Evolutionary conservation across 2,113 vertebrate genomes (phyloP), one percentile per base, ranked within the genome.

Genomic region (Malurus cyaneus): DNA sequence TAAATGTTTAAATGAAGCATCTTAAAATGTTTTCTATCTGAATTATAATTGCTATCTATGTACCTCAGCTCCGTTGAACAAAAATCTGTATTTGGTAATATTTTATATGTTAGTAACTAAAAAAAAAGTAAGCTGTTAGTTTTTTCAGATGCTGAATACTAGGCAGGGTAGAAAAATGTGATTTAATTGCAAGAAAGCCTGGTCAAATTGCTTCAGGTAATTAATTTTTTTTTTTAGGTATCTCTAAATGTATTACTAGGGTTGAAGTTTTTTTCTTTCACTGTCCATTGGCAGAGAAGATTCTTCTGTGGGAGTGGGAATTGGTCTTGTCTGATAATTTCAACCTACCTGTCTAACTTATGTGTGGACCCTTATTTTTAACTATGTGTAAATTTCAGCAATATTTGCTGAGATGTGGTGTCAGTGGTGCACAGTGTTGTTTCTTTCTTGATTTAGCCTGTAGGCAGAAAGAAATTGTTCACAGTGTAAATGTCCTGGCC

Each of bases 371-470:
- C 19, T 52, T 60, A 28, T 46, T 70, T 74, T 76, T n/a, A 57
- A 57, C 17, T 46, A 1, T 11, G 1, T 47, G 7, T 73, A 14
- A 54, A 69, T 4, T 50, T 18, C 32, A 34, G 21, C 60, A 73
- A 0, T 72, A 7, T 83, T 89, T 77, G 23, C 39, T 86, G 9
- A 29, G 54, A 3, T 0, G 0, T 42, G 20, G 15, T 54, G 29
- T 60, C 26, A 34, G 32, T 34, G 49, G 26, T 92, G 21, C 26
- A 4, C 32, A 28, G 5, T n/a, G 32, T 21, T 64, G 44, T 1
- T 0, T 2, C 56, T 52, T 66, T 41, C 15, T 11, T 47, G 18
- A 10, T 78, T 52, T 85, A 70, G 7, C 15, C 47, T 31, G 3
- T 13, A 28, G 47, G 12, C 32, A 61, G n/a, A 61, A 78, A 32